Percentiles rank a stretch among this genome's conserved stretches.
These are phyloP conservation scores for Arctocebus calabarensis DNA, from an alignment of 2,797 vertebrate genomes.

Conservation along the genomic window DNA sequence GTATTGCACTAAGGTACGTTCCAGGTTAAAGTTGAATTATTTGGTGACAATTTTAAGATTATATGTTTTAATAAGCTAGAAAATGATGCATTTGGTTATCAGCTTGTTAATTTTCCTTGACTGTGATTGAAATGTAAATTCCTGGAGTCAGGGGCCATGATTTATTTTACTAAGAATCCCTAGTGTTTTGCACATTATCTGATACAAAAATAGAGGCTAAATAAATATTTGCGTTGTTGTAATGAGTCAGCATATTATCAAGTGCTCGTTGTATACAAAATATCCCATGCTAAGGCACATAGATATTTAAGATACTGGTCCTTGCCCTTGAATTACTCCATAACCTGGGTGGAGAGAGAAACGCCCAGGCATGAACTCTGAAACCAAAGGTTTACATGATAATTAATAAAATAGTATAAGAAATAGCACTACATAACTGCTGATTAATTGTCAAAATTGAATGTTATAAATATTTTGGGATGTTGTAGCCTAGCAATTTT, in stretches of 20 bases:
- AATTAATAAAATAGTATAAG: constrained; percentile 38
- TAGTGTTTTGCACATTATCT: neutral
- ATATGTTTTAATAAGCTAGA: neutral
- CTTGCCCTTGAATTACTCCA: neutral
- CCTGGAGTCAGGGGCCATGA: neutral
- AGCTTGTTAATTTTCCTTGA: neutral
- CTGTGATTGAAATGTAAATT: neutral
- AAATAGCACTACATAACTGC: neutral
- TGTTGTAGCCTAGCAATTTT: neutral
- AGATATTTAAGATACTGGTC: neutral
- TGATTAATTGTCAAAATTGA: constrained; percentile 9
- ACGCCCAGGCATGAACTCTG: neutral
- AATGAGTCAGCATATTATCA: neutral
- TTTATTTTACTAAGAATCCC: neutral
- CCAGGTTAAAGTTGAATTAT: neutral
- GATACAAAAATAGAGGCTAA: neutral
- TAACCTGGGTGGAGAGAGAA: neutral
- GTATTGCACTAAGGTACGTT: neutral
- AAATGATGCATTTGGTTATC: neutral
- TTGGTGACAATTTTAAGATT: constrained; percentile 7
- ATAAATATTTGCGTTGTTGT: neutral
- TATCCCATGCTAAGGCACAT: neutral
- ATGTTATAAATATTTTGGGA: neutral
- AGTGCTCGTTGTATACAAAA: neutral
- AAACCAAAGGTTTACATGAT: constrained; percentile 34